Conservation (phyloP, 2,113 vertebrate species). For the Vidua chalybeata region DNA sequence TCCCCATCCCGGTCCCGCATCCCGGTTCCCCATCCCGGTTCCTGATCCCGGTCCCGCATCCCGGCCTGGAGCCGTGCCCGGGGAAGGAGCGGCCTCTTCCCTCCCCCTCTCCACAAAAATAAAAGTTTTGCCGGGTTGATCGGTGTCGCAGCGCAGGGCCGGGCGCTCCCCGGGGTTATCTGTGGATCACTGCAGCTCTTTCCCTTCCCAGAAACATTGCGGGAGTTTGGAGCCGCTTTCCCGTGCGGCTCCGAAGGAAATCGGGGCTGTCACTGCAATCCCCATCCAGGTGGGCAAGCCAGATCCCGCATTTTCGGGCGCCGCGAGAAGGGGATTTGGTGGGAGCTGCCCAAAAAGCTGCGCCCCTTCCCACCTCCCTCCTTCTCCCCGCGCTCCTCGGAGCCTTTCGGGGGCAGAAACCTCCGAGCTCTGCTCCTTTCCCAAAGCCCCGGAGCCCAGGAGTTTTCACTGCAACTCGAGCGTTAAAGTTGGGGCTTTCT, state of each 20-base stretch:
- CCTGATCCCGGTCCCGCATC: background rate
- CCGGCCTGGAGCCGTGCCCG: background rate
- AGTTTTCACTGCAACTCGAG: background rate
- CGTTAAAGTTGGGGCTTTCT: background rate
- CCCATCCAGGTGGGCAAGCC: fast-evolving
- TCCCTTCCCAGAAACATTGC: fast-evolving
- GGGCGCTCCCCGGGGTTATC: background rate
- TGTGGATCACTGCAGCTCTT: fast-evolving
- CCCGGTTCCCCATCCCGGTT: fast-evolving
- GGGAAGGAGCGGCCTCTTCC: background rate
- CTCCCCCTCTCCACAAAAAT: background rate
- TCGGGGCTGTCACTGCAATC: fast-evolving
- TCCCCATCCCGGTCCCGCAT: fast-evolving
- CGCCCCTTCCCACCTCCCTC: background rate
- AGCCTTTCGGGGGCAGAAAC: background rate
- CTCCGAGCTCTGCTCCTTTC: background rate
- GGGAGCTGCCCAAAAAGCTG: background rate
- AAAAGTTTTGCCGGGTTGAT: background rate
- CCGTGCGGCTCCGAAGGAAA: fast-evolving
- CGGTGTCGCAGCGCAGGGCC: fast-evolving
- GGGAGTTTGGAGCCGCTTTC: background rate
- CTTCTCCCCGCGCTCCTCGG: background rate
- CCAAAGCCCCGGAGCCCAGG: fast-evolving
- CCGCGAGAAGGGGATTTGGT: too few relatives aligned
- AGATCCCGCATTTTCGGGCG: fast-evolving